Evolutionary conservation across 2,888 invertebrate species (phyloP), one percentile per base, ranked within the genome.

Genomic region (Thymelicus sylvestris): DNA sequence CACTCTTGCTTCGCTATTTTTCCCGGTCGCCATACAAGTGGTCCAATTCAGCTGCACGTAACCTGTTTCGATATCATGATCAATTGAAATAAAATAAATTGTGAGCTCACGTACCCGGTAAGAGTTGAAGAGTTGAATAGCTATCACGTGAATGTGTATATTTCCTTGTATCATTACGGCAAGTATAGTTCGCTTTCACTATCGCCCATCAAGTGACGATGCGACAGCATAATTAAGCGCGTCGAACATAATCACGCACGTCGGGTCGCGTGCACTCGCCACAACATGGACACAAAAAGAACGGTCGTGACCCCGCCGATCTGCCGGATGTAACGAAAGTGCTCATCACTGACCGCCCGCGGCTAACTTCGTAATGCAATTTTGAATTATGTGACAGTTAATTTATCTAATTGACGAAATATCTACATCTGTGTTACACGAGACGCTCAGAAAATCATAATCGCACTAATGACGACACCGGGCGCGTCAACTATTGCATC

Each of bases 141-240:
- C 44, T 44, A 44, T 44, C 12, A 44, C 10, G 2, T 66, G 59
- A 72, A 71, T 73, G 66, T 73, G 65, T 74, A 76, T 76, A 76
- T 83, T 85, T 83, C 79, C 80, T 82, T 83, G 52, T 86, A 87
- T 89, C 84, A 90, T 90, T 89, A 88, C 79, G 70, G 81, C 80
- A 78, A 78, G 86, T 85, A 88, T 83, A 77, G 84, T 82, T 86
- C 83, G 86, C 93, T 93, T 93, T 93, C 93, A 92, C 93, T 91
- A 88, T 86, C 84, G 80, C 85, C 83, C 88, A 87, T 91, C 90
- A 88, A 88, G 89, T 86, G 91, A 88, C 90, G 88, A 89, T 90
- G 85, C 91, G 93, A 93, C 92, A 92, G 90, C 89, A 90, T 93
- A 93, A 93, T 93, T 93, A 93, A 91, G 89, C 90, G 88, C 86